These are phyloP conservation scores for Andrena camellia DNA, from an alignment of 2,888 invertebrate species.

Conservation along the genomic window DNA sequence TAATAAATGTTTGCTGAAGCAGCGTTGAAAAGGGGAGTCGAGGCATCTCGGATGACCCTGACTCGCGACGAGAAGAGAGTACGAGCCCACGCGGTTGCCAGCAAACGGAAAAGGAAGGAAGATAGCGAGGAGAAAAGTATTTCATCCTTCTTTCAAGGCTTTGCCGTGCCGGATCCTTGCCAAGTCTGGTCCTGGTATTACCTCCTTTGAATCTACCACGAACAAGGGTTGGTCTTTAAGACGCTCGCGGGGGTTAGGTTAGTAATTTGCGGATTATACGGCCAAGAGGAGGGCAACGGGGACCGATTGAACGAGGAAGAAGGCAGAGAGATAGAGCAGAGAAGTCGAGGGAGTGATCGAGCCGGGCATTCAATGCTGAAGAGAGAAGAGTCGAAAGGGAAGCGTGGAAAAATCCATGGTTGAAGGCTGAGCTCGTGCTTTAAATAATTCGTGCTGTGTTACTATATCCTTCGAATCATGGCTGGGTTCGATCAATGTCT, in stretches of 20 bases:
- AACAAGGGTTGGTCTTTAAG: slow-evolving; percentile 80
- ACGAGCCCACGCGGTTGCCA: slow-evolving; percentile 22
- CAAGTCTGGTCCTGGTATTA: slow-evolving; percentile 74
- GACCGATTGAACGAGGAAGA: slow-evolving; percentile 33
- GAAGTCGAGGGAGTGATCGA: slow-evolving; percentile 29
- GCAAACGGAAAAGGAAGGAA: slow-evolving; percentile 50
- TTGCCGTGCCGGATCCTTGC: slow-evolving; percentile 68
- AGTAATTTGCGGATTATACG: slow-evolving; percentile 82
- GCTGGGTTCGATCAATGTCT: neutral
- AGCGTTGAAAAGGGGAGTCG: slow-evolving; percentile 35
- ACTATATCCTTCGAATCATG: neutral
- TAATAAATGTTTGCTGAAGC: slow-evolving; percentile 57
- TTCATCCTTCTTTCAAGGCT: slow-evolving; percentile 68
- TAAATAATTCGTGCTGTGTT: neutral
- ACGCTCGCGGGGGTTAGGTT: slow-evolving; percentile 75
- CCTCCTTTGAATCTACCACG: slow-evolving; percentile 77
- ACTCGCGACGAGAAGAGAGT: slow-evolving; percentile 30
- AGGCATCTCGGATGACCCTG: slow-evolving; percentile 30
- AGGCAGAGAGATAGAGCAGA: neutral
- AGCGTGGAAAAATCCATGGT: neutral
- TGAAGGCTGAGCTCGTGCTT: neutral
- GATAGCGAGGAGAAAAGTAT: slow-evolving; percentile 63
- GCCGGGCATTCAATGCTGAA: slow-evolving; percentile 24
- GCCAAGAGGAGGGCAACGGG: slow-evolving; percentile 57
- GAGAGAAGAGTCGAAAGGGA: slow-evolving; percentile 41